Base-by-base conservation (phyloP, 2,888 invertebrate species). In the Ennomos quercinarius region DNA sequence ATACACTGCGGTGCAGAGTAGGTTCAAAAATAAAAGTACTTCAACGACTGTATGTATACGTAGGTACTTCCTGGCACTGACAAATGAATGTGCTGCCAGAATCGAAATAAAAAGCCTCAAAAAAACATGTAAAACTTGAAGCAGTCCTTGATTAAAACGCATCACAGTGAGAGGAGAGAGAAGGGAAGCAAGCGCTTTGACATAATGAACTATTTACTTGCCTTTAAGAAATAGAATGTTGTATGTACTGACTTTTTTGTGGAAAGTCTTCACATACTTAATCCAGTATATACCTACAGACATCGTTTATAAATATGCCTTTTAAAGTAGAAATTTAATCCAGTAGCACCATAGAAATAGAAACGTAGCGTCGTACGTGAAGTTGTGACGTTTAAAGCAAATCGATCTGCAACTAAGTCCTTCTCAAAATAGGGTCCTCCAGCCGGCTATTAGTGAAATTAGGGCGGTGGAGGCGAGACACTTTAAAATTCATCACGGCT, bases 401-500 rank as follows among this genome's bases (percentile, higher is more conserved):
- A 62, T 57, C 57, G 39, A 48, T 56, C 44, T 61, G 46, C 51
- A 49, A 39, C 44, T 74, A 69, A 72, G 64, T 71, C 68, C 60
- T 66, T 69, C 76, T 77, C 71, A 64, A 81, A 84, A 81, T 82
- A 80, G 78, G 77, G 74, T 71, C 74, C 73, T 71, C 76, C 80
- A 77, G 68, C 62, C 70, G 61, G 72, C 78, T 83, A 86, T 87
- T 88, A 86, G 78, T 71, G 80, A 76, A 86, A 86, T 86, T 86
- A 86, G 89, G 85, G 84, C 87, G 70, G 47, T 54, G 70, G 47
- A 54, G 70, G 67, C 68, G 71, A 73, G 64, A 70, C 67, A 76
- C 79, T 78, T 77, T 77, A 81, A 86, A 84, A 83, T 83, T 82
- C 76, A 83, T 79, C 77, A 79, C 80, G 76, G 73, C 68, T 68